These are phyloP conservation scores for Lontra canadensis DNA, from an alignment of 2,113 vertebrate species.

Conservation along the genomic window DNA sequence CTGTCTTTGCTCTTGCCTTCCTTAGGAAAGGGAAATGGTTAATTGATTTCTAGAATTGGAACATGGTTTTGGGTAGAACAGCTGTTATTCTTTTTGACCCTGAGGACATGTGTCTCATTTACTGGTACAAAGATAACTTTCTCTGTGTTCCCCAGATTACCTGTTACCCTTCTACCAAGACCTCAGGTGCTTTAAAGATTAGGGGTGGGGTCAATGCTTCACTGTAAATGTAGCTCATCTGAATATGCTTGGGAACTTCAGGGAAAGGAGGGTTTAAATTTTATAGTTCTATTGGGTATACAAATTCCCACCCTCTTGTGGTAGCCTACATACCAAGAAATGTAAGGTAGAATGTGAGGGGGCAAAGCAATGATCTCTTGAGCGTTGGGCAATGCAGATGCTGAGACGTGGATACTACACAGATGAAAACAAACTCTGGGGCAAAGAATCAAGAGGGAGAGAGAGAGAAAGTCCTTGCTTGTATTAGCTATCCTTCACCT, in stretches of 20 bases:
- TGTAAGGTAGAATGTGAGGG: neutral
- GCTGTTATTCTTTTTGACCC: neutral
- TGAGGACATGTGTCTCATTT: neutral
- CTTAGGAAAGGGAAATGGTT: neutral
- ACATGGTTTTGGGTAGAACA: neutral
- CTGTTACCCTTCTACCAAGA: neutral
- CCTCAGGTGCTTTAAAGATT: neutral
- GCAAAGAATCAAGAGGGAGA: neutral
- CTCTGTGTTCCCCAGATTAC: neutral
- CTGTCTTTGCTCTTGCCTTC: neutral
- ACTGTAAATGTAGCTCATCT: neutral
- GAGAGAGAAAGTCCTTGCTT: neutral
- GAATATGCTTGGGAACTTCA: neutral
- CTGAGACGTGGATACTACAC: neutral
- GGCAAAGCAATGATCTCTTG: neutral
- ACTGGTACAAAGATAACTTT: neutral
- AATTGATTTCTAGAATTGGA: neutral
- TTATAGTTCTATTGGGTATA: neutral
- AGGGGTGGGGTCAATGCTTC: neutral
- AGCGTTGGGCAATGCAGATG: rapidly evolving
- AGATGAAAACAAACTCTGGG: neutral
- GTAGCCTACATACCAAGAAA: neutral
- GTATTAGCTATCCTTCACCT: neutral
- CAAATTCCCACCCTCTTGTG: neutral
- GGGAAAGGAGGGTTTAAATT: neutral